These are phyloP conservation scores for Camelus dromedarius DNA, from an alignment of 2,113 vertebrate genomes.

Conservation along the genomic window DNA sequence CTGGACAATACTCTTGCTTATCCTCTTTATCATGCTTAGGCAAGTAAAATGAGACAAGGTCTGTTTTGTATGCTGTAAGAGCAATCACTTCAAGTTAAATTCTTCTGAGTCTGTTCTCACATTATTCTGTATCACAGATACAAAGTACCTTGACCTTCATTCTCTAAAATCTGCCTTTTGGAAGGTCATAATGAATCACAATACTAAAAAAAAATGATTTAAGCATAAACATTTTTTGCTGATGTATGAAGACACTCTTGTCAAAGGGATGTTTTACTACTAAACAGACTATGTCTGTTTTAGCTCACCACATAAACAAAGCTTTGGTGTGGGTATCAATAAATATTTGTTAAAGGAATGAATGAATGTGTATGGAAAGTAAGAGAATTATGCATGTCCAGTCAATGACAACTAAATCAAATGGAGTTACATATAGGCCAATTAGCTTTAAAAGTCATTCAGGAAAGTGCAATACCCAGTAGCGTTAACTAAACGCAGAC, in stretches of 20 bases:
- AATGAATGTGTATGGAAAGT: constrained; percentile 22
- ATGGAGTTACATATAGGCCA: neutral
- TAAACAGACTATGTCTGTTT: neutral
- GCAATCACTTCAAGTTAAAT: constrained; percentile 57
- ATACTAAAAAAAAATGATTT: constrained; percentile 54
- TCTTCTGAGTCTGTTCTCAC: constrained; percentile 65
- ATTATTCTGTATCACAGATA: constrained; percentile 63
- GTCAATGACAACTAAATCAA: neutral
- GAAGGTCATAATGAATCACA: constrained; percentile 44
- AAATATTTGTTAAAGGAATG: constrained; percentile 37
- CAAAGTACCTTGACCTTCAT: constrained; percentile 57
- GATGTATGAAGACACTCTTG: neutral
- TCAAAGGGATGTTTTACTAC: constrained; percentile 5
- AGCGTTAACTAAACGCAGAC: neutral
- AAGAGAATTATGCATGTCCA: constrained; percentile 5
- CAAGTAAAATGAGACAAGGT: constrained; percentile 62
- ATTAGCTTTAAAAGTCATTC: constrained; percentile 48
- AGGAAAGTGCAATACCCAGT: constrained; percentile 39
- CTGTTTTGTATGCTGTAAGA: constrained; percentile 39
- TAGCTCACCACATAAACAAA: neutral
- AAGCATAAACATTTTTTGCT: constrained; percentile 46
- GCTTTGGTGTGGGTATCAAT: neutral
- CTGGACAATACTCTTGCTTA: constrained; percentile 51
- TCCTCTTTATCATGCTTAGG: constrained; percentile 22
- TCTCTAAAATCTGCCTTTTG: constrained; percentile 18